Percentiles rank a stretch among this genome's conserved stretches.
Evolutionary conservation across 2,888 invertebrate species (phyloP).

Genomic region (Zootermopsis nevadensis): DNA sequence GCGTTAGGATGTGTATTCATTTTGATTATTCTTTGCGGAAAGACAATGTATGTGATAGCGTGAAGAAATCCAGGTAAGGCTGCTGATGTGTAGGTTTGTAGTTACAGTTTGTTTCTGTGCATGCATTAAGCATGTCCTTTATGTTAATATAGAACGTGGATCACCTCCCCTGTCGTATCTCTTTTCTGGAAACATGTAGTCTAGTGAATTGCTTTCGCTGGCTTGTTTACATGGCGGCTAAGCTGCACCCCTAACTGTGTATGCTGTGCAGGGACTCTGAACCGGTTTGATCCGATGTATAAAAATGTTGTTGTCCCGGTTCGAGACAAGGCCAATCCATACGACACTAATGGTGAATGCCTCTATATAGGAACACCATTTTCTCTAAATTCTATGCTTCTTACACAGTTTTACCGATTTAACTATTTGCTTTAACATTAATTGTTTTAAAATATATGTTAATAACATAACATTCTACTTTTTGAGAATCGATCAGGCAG

Average conservation of each 20-base stretch:
- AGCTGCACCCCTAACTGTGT: background rate
- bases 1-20: too few species aligned
- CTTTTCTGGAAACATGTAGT: background rate
- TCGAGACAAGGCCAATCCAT: too few species aligned
- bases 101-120: background rate
- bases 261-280: background rate
- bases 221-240: conserved; percentile 12
- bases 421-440: too few species aligned
- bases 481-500: too few species aligned
- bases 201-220: too few species aligned
- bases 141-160: background rate
- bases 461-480: too few species aligned
- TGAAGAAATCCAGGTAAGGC: background rate
- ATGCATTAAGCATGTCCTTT: background rate
- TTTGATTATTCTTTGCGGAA: background rate
- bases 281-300: background rate
- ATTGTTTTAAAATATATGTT: too few species aligned
- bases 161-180: background rate
- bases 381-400: too few species aligned
- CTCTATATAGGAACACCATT: too few species aligned
- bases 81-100: conserved; percentile 3
- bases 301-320: background rate
- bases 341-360: too few species aligned
- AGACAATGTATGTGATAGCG: conserved; percentile 9
- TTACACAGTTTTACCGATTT: too few species aligned